Base-by-base conservation (phyloP, 2,888 invertebrate species). In the Ectobius pallidus region DNA sequence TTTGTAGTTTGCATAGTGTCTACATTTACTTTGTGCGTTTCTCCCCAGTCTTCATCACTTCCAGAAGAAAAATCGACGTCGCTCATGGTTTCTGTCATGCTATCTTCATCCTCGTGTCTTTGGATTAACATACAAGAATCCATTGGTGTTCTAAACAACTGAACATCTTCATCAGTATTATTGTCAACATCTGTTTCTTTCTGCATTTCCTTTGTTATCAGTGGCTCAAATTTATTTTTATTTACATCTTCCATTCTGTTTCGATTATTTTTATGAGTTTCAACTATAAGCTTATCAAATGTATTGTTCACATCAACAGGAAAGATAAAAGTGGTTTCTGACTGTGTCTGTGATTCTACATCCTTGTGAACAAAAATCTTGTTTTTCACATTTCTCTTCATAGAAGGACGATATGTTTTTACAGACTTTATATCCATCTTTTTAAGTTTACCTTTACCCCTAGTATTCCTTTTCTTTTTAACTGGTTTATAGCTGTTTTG, bases 31-130 rank as follows among this genome's bases (percentile, higher is more conserved):
- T 25, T 18, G 25, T 52, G 27, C 14, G 16, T 30, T 30, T 14
- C 30, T 0, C 18, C 30, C 58, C 58, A 58, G 14, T 58, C 58
- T n/a, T 58, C 58, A 30, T 30, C 30, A 30, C 58, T 58, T n/a
- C 58, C 58, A 30, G 58, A 58, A 58, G 58, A 58, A 58, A 58
- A 58, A n/a, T 58, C 58, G 2, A 58, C n/a, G n/a, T 58, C 58
- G 30, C 58, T 58, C 58, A 58, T 58, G 14, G 58, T 30, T 58
- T 58, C 58, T 58, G 58, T 58, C 3, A 30, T 58, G 18, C 58
- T 58, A 2, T 25, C 58, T n/a, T 30, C 58, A 34, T 34, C 34
- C n/a, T n/a, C n/a, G 30, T 27, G 25, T 3, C 30, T 58, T 3
- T 58, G n/a, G 30, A 14, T 6, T 16, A 30, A 30, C 3, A 30